Percentiles rank a stretch among this genome's conserved stretches.
Conservation (phyloP, 2,797 vertebrate species). For the Perodicticus potto region DNA sequence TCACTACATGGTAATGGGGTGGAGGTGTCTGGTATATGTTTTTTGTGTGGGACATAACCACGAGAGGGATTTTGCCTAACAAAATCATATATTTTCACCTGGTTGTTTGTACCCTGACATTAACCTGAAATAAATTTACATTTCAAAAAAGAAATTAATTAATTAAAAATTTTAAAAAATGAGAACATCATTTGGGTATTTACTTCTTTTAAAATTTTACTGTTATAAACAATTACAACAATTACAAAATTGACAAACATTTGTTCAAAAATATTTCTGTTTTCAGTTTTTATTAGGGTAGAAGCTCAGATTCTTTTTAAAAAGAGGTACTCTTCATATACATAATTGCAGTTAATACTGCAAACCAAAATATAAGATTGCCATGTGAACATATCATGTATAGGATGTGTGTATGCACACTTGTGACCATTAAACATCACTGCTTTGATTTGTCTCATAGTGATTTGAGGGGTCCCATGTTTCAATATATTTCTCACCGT, state of each 20-base stretch:
- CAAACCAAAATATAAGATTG: neutral
- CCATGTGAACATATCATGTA: neutral
- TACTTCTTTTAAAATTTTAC: neutral
- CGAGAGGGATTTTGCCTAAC: too few relatives aligned
- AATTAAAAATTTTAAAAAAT: neutral
- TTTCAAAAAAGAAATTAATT: too few relatives aligned
- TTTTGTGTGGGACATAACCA: too few relatives aligned
- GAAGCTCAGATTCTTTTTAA: neutral
- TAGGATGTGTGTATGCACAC: neutral
- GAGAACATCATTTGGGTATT: neutral
- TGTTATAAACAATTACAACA: neutral
- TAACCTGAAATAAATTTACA: too few relatives aligned
- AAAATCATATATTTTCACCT: too few relatives aligned
- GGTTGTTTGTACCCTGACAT: too few relatives aligned
- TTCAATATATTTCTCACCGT: neutral
- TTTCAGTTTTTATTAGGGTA: constrained; percentile 13
- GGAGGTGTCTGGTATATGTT: too few relatives aligned
- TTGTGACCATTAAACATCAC: constrained; percentile 16
- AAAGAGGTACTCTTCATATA: neutral
- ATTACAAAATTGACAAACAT: neutral
- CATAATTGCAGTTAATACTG: neutral
- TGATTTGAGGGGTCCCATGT: neutral
- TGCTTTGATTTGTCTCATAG: neutral
- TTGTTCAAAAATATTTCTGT: neutral
- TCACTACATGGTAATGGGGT: too few relatives aligned